A percentile compares a stretch with the other conserved stretches of the same genome.
phyloP scores from a whole-genome alignment of 2,113 vertebrate species.

The Myrmecobius fasciatus region DNA sequence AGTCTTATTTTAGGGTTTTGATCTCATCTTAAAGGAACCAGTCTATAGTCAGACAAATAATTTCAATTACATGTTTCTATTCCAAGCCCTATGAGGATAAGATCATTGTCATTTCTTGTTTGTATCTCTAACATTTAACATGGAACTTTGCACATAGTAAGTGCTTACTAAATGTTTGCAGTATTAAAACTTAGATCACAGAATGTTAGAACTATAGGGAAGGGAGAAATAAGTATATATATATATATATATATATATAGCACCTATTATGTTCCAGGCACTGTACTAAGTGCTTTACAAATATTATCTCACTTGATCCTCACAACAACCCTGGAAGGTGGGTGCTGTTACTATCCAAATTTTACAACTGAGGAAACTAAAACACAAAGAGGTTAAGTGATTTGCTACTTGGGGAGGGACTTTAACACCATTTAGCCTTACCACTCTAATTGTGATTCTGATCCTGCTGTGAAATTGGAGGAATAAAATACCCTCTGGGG shows the following conservation, averaged over 20 bases:
- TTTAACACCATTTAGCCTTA: rapidly evolving
- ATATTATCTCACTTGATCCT: neutral
- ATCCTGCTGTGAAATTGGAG: too few relatives aligned
- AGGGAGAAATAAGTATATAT: neutral
- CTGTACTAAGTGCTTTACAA: neutral
- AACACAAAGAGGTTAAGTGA: neutral
- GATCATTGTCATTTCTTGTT: neutral
- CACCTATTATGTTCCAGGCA: neutral
- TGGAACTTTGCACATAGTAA: neutral
- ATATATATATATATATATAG: neutral
- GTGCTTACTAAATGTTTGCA: neutral
- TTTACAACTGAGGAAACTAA: neutral
- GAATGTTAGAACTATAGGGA: neutral
- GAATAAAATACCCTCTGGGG: neutral
- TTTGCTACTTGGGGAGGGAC: neutral
- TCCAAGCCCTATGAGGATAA: neutral
- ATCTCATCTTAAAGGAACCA: neutral
- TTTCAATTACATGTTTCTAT: neutral
- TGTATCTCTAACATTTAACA: neutral
- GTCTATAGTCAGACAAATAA: neutral
- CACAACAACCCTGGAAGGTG: neutral
- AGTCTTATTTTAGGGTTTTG: neutral
- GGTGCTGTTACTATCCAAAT: neutral
- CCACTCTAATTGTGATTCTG: too few relatives aligned
- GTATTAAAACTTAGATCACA: neutral